Evolutionary conservation across 2,797 vertebrate species (phyloP).

Genomic region (Euthynnus affinis): DNA sequence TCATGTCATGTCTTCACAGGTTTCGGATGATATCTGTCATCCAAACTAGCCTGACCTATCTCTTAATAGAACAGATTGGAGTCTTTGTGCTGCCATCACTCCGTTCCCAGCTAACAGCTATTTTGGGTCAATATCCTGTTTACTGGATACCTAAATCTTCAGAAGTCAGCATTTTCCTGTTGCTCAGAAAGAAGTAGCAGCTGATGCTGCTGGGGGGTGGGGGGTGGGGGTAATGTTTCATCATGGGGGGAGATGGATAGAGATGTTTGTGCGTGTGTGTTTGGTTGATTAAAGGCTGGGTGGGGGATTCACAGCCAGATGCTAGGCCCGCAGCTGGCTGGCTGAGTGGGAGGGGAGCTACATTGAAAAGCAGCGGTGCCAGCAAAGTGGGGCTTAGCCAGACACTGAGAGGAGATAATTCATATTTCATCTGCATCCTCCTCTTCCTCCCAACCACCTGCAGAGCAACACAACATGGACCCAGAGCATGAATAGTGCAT

Average conservation of each 20-base stretch:
- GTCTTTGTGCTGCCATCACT: conserved; percentile 50
- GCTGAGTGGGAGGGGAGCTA: conserved; percentile 69
- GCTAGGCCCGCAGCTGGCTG: conserved; percentile 71
- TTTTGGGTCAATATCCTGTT: conserved; percentile 78
- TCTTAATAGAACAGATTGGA: conserved; percentile 53
- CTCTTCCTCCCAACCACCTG: conserved; percentile 75
- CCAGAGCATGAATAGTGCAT: conserved; percentile 76
- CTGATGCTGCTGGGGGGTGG: conserved; percentile 37
- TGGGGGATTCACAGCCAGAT: conserved; percentile 64
- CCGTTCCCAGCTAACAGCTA: conserved; percentile 50
- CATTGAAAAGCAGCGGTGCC: conserved; percentile 68
- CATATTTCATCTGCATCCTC: conserved; percentile 82
- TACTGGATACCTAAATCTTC: conserved; percentile 62
- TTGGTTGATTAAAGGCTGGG: conserved; percentile 74
- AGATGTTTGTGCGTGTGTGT: conserved; percentile 49
- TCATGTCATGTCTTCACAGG: conserved; percentile 49
- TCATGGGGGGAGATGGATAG: conserved; percentile 42
- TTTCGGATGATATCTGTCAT: conserved; percentile 66
- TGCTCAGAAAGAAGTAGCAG: conserved; percentile 26
- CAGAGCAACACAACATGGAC: conserved; percentile 66
- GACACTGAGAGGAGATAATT: conserved; percentile 80
- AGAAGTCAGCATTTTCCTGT: conserved; percentile 80
- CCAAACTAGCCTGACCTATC: conserved; percentile 50
- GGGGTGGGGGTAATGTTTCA: too few relatives aligned
- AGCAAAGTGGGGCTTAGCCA: conserved; percentile 75